phyloP scores from a whole-genome alignment of 2,113 vertebrate genomes.

The Grus americana region DNA sequence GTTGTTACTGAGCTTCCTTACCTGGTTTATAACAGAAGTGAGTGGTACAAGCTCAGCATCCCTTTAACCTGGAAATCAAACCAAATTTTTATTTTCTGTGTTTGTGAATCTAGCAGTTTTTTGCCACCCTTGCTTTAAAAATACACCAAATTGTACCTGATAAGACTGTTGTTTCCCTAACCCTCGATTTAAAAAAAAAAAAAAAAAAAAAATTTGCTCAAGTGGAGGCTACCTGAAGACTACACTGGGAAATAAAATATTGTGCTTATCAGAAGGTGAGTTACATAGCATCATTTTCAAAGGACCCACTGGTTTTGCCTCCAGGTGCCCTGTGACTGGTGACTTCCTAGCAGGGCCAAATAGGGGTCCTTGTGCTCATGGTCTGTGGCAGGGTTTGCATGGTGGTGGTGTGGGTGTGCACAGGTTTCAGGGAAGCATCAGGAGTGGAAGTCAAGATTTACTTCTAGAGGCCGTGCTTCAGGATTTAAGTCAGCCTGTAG shows the following conservation, averaged over 20 bases:
- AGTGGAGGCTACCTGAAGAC: not conserved
- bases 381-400: not conserved
- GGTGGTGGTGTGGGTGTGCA: not conserved
- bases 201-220: rapidly evolving
- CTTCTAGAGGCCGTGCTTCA: not conserved
- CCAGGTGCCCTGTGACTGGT: not conserved
- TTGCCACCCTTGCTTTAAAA: not conserved
- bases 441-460: not conserved
- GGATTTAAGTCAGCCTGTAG: not conserved
- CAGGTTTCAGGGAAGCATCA: not conserved
- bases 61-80: not conserved
- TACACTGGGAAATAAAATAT: not conserved
- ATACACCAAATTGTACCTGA: not conserved
- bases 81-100: not conserved
- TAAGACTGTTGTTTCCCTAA: not conserved
- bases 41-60: not conserved
- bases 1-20: not conserved
- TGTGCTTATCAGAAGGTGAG: not conserved
- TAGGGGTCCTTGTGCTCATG: rapidly evolving
- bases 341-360: not conserved
- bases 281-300: not conserved
- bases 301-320: not conserved
- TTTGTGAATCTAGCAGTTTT: not conserved
- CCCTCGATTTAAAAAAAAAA: not conserved
- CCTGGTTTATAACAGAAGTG: not conserved